Evolutionary conservation across 2,113 vertebrate species (phyloP).

Genomic region (Alligator mississippiensis): DNA sequence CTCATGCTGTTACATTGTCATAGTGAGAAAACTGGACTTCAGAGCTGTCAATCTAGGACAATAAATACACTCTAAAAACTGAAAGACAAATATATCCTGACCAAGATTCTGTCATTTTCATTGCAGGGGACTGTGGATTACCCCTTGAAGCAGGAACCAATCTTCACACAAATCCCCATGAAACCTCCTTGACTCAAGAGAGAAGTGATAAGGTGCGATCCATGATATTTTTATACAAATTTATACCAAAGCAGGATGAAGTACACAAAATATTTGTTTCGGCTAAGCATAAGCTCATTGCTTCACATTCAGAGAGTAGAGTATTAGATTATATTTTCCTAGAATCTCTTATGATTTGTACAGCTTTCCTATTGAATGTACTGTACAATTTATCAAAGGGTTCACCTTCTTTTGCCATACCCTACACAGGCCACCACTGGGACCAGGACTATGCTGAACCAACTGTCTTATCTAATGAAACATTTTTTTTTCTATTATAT

Average conservation of each 20-base stretch:
- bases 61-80: background rate
- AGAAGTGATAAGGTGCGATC: slow-evolving; percentile 41
- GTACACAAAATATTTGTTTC: background rate
- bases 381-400: background rate
- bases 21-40: background rate
- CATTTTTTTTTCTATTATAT: background rate
- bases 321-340: background rate
- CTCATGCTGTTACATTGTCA: background rate
- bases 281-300: background rate
- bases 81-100: background rate
- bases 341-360: background rate
- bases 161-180: slow-evolving; percentile 11
- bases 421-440: background rate
- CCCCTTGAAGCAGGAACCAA: background rate
- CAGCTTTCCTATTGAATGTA: background rate
- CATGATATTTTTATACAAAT: background rate
- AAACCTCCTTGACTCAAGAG: slow-evolving; percentile 32
- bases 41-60: background rate
- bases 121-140: slow-evolving; percentile 22
- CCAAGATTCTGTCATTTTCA: slow-evolving; percentile 46
- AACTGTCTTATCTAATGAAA: background rate
- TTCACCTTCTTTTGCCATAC: background rate
- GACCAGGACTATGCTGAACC: background rate
- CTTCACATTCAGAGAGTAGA: background rate
- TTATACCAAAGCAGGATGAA: background rate